These are phyloP conservation scores for Tragelaphus strepsiceros DNA, from an alignment of 2,113 vertebrate species.

Conservation along the genomic window DNA sequence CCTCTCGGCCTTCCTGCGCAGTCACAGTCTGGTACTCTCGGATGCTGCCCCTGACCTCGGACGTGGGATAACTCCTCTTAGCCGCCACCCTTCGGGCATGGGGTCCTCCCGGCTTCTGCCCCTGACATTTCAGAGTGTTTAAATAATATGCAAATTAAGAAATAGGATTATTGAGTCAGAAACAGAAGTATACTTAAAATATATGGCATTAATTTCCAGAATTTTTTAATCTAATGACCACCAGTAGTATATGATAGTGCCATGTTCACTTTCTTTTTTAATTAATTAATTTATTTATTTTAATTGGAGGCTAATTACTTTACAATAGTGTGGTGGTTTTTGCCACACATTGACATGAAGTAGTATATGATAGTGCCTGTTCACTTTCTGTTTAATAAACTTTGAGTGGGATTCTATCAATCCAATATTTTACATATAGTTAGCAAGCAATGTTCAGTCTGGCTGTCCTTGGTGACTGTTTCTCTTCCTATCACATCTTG, in stretches of 20 bases:
- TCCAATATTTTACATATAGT: neutral
- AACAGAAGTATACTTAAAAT: neutral
- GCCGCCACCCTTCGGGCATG: too few relatives aligned
- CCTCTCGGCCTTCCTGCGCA: too few relatives aligned
- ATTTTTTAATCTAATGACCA: neutral
- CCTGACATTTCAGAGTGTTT: neutral
- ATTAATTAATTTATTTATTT: neutral
- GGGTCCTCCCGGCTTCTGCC: too few relatives aligned
- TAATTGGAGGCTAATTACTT: neutral
- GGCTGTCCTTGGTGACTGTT: neutral
- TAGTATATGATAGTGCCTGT: neutral
- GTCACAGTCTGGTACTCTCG: too few relatives aligned
- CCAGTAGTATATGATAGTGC: neutral
- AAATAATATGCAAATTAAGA: neutral
- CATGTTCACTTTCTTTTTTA: neutral
- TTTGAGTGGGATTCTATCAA: neutral
- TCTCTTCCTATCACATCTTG: neutral
- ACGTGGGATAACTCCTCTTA: too few relatives aligned
- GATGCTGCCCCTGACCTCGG: too few relatives aligned
- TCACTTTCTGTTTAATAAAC: neutral
- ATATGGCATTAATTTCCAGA: neutral
- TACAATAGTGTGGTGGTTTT: neutral
- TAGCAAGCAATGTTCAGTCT: neutral
- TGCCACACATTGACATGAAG: neutral
- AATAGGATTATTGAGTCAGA: neutral